A percentile compares a stretch with the other conserved stretches of the same genome.
Evolutionary conservation across 1,140 invertebrate genomes (phyloP).

Genomic region (Chionoecetes opilio): DNA sequence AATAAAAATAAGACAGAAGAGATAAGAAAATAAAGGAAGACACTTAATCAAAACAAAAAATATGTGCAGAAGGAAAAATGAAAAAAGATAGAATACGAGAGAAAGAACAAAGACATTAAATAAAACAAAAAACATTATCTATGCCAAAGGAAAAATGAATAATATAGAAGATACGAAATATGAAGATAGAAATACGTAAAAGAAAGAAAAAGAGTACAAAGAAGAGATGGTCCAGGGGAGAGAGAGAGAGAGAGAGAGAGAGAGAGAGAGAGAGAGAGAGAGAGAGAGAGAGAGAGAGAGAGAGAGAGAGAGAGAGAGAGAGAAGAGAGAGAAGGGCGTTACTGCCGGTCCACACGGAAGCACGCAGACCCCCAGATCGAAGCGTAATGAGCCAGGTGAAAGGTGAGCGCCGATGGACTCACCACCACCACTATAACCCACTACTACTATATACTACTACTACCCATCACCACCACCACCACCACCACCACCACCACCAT

Average conservation of each 20-base stretch:
- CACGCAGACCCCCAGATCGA: neutral
- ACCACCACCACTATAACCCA: neutral
- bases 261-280: neutral
- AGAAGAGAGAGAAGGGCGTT: neutral
- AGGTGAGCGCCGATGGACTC: neutral
- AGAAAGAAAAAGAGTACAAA: no score
- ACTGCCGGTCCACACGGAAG: neutral
- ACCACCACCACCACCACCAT: neutral
- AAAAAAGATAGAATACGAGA: no score
- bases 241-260: neutral
- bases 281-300: neutral
- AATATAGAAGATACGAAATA: no score
- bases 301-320: neutral
- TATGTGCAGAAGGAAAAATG: no score
- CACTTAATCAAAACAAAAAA: no score
- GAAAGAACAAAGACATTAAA: no score
- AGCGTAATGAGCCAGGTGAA: conserved; percentile 3
- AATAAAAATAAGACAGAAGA: no score
- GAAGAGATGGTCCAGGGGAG: neutral
- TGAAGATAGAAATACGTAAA: no score
- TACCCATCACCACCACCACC: neutral
- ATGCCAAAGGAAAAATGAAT: no score
- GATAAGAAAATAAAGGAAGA: no score
- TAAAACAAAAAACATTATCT: no score
- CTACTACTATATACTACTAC: no score